A percentile compares a stretch with the other conserved stretches of the same genome.
These are phyloP conservation scores for Drosophila lutescens DNA, from an alignment of 2,888 invertebrate species.

Conservation along the genomic window DNA sequence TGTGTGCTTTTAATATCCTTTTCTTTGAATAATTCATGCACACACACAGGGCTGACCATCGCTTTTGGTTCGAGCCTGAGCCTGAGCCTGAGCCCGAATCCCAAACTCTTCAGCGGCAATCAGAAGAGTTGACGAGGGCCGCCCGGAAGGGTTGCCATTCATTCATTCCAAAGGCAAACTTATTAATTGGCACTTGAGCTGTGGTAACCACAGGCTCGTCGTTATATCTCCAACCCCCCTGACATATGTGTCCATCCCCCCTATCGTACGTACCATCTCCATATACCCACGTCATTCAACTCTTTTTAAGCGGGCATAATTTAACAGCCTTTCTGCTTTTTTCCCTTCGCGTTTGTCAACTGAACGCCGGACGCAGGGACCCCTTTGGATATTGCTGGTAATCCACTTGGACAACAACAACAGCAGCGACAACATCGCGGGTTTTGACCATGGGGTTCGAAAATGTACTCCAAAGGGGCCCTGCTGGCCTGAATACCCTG, in stretches of 20 bases:
- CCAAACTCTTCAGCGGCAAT: conserved; percentile 60
- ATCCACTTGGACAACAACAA: conserved; percentile 68
- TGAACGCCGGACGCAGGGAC: conserved; percentile 37
- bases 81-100: too few relatives aligned
- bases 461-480: conserved; percentile 21
- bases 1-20: conserved; percentile 74
- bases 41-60: conserved; percentile 61
- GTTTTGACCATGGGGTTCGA: conserved; percentile 38
- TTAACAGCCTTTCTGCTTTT: conserved; percentile 60
- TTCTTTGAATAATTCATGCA: conserved; percentile 78
- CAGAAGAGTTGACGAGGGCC: conserved; percentile 51
- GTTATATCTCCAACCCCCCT: conserved; percentile 1
- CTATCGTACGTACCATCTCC: background rate
- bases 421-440: conserved; percentile 45
- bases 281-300: conserved; percentile 62
- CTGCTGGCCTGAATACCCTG: conserved; percentile 51
- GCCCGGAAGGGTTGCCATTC: conserved; percentile 48
- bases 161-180: conserved; percentile 72
- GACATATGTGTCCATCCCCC: background rate
- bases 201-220: conserved; percentile 47
- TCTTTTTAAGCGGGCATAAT: conserved; percentile 75
- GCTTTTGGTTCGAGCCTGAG: too few relatives aligned
- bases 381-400: conserved; percentile 70
- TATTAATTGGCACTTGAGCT: conserved; percentile 77
- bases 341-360: conserved; percentile 45